Base-by-base conservation (phyloP, 2,888 invertebrate genomes). In the Xiphydria camelus region DNA sequence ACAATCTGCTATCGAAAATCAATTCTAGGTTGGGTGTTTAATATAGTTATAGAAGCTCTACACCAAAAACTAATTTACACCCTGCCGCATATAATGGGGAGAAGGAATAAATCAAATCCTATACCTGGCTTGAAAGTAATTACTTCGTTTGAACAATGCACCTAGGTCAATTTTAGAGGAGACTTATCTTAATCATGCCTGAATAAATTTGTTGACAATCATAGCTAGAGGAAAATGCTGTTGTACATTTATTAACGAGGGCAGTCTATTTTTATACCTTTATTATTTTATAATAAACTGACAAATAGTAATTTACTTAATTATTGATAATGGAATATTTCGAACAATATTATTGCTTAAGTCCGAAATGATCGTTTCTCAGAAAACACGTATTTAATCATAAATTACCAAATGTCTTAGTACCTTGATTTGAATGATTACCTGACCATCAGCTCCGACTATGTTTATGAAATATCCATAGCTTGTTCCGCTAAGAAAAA, bases 61-160 rank as follows among this genome's bases (percentile, higher is more conserved):
- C 49, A 55, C 68, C 64, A 67, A 64, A 67, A 61, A 64, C 47
- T 62, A 55, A 57, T 57, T 60, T 58, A 61, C 51, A 51, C 53
- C 45, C 42, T 36, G n/a, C n/a, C n/a, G n/a, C n/a, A n/a, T n/a
- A n/a, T n/a, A n/a, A n/a, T n/a, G n/a, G n/a, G n/a, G n/a, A n/a
- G n/a, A n/a, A n/a, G n/a, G n/a, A n/a, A n/a, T n/a, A n/a, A n/a
- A n/a, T n/a, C n/a, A n/a, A n/a, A n/a, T n/a, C n/a, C n/a, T n/a
- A n/a, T n/a, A n/a, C n/a, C n/a, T n/a, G n/a, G n/a, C n/a, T n/a
- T n/a, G n/a, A n/a, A n/a, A n/a, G n/a, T n/a, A n/a, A n/a, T n/a
- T n/a, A n/a, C n/a, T n/a, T n/a, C n/a, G n/a, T n/a, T n/a, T n/a
- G n/a, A n/a, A n/a, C n/a, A n/a, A n/a, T n/a, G n/a, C n/a, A n/a